Conservation (phyloP, 1,140 invertebrate species). For the Lucilia cuprina region DNA sequence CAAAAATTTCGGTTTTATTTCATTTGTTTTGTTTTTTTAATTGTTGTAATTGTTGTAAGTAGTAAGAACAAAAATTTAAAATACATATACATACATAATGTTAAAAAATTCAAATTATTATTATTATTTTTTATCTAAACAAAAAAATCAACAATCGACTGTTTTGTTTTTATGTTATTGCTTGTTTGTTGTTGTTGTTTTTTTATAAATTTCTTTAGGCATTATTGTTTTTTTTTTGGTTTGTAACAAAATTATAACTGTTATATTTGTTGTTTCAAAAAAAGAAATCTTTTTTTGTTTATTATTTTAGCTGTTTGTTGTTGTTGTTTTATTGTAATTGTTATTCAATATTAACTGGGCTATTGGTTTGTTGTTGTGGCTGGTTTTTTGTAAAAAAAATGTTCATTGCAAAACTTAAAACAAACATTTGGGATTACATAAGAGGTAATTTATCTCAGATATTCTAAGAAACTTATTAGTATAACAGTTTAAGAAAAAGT, state of each 20-base stretch:
- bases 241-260: neutral
- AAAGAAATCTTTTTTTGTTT: neutral
- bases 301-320: constrained; percentile 37
- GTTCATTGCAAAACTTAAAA: neutral
- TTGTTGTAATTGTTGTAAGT: no score
- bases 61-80: neutral
- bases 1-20: neutral
- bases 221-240: neutral
- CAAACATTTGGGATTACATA: no score
- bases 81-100: neutral
- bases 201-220: neutral
- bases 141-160: constrained; percentile 33
- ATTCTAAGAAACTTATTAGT: no score
- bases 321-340: neutral
- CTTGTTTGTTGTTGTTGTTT: no score
- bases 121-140: neutral
- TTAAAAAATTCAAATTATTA: neutral
- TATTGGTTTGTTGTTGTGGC: constrained; percentile 47
- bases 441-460: no score
- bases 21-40: neutral
- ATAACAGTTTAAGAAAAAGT: no score
- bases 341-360: constrained; percentile 47
- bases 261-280: neutral
- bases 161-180: neutral
- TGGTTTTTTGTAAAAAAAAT: neutral